These are phyloP conservation scores for Myotis findleyi DNA, from an alignment of 2,797 vertebrate species.

Conservation along the genomic window DNA sequence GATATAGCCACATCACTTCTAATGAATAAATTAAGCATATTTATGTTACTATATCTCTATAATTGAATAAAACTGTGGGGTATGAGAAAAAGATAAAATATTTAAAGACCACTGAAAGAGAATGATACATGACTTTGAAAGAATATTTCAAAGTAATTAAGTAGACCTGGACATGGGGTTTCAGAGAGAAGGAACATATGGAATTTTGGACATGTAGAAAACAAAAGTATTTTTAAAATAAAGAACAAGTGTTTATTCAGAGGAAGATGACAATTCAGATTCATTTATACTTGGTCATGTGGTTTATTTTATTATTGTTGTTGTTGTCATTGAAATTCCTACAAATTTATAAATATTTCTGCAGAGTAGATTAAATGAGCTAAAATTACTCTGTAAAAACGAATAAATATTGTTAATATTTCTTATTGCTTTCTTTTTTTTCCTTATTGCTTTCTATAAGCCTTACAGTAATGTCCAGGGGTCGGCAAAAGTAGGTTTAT, in stretches of 20 bases:
- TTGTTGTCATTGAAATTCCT: background rate
- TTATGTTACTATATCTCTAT: background rate
- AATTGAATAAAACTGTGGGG: background rate
- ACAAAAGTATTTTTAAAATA: background rate
- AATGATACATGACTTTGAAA: background rate
- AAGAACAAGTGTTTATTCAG: background rate
- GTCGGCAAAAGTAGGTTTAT: background rate
- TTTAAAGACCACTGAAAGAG: background rate
- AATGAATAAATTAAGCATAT: background rate
- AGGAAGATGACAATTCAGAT: background rate
- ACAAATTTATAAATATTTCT: slow-evolving; percentile 15
- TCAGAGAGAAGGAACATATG: background rate
- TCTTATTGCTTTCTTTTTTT: background rate
- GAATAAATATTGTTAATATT: background rate
- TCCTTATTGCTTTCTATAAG: background rate
- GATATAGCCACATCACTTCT: background rate
- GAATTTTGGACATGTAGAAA: background rate
- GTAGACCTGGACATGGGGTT: background rate
- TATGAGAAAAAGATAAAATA: background rate
- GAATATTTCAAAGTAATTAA: slow-evolving; percentile 5
- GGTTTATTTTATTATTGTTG: background rate
- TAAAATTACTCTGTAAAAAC: slow-evolving; percentile 26
- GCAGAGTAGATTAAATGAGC: background rate
- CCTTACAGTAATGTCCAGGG: background rate
- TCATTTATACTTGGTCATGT: background rate